These are phyloP conservation scores for Peromyscus maniculatus DNA, from an alignment of 2,113 vertebrate species.

Conservation along the genomic window DNA sequence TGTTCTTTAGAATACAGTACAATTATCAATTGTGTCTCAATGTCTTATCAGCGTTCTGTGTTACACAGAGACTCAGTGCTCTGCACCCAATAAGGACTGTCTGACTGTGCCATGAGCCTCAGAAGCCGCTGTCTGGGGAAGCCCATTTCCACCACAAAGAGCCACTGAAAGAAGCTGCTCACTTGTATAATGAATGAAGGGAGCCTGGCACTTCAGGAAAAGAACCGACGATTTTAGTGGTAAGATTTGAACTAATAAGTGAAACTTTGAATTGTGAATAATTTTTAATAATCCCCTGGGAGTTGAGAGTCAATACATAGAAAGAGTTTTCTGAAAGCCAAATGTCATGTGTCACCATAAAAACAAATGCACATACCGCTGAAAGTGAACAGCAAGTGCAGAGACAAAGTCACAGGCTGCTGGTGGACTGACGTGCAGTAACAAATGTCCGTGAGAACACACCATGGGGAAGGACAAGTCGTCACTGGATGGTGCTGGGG, in stretches of 20 bases:
- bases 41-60: background rate
- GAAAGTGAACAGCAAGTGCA: background rate
- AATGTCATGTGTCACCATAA: background rate
- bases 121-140: background rate
- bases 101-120: background rate
- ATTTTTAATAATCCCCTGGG: background rate
- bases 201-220: background rate
- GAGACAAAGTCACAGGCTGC: background rate
- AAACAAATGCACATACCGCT: background rate
- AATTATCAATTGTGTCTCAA: background rate
- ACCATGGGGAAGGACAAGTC: too few relatives aligned
- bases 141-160: background rate
- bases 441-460: background rate
- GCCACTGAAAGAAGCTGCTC: background rate
- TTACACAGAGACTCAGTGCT: background rate
- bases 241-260: background rate
- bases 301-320: background rate
- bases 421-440: background rate
- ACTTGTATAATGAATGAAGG: background rate
- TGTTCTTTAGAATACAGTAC: background rate
- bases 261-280: slow-evolving; percentile 42
- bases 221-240: background rate
- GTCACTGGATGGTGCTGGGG: too few relatives aligned
- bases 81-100: background rate
- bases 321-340: background rate